Conservation (phyloP, 1,140 invertebrate species). For the Macrobrachium rosenbergii region DNA sequence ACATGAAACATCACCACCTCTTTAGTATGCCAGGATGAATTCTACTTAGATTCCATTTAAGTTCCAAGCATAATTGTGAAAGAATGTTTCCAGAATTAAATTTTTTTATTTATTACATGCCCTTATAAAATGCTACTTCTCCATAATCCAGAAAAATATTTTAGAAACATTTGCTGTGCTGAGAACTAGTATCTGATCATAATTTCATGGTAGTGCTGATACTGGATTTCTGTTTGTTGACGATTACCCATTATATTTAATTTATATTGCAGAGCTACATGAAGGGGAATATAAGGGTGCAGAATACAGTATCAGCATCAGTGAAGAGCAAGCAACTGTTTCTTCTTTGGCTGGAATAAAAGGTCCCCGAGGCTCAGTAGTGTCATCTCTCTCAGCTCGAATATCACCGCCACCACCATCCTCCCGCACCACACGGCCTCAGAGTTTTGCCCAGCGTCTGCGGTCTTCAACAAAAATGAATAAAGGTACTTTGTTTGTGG, state of each 20-base stretch:
- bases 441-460: constrained; percentile 88
- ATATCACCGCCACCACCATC: constrained; percentile 48
- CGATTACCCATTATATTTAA: constrained; percentile 5
- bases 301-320: constrained; percentile 63
- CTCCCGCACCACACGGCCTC: constrained; percentile 76
- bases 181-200: too few relatives aligned
- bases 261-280: constrained; percentile 45
- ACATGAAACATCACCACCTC: too few relatives aligned
- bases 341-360: constrained; percentile 62
- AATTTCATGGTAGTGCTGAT: too few relatives aligned
- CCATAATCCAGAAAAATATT: too few relatives aligned
- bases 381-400: constrained; percentile 61
- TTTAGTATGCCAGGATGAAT: too few relatives aligned
- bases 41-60: too few relatives aligned
- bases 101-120: too few relatives aligned
- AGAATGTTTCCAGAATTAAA: too few relatives aligned
- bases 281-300: constrained; percentile 61
- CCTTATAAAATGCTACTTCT: too few relatives aligned
- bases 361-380: constrained; percentile 62
- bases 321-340: constrained; percentile 63
- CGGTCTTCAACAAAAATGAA: constrained; percentile 86
- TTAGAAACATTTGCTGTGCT: too few relatives aligned
- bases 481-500: constrained; percentile 73
- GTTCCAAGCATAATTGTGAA: too few relatives aligned
- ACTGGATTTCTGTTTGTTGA: not conserved